Evolutionary conservation across 2,888 invertebrate species (phyloP), one percentile per base, ranked within the genome.

Genomic region (Drosophila neotestacea): DNA sequence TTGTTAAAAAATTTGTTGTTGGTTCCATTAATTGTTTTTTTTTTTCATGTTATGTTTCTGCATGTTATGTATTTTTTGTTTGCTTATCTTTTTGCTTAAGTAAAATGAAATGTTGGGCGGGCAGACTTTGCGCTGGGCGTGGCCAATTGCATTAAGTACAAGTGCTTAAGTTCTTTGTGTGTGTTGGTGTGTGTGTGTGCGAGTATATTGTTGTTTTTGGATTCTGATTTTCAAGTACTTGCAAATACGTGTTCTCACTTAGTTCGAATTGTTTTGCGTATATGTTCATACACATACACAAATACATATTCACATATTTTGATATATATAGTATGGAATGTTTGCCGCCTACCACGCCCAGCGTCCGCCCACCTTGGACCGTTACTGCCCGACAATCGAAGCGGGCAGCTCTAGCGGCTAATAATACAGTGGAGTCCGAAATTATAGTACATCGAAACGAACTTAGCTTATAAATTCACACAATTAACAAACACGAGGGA

Each of bases 71-170:
- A 6, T 56, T 34, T 22, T 38, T 38, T 22, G 54, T 30, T 60
- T 34, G 13, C 42, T 50, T 51, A 39, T 36, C 28, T 48, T 55
- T 70, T 68, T 58, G 68, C 73, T 85, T 89, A 79, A 89, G 82
- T 83, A 86, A 82, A 88, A 73, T 77, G 62, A 76, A 85, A 69
- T 69, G 75, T 61, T 48, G 83, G 70, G 77, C 70, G 88, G 70
- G 60, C 78, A 34, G 58, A 50, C 48, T 46, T 34, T 47, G 51
- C 59, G 67, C 62, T 77, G 88, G 83, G 87, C 88, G 83, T 88
- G 88, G 75, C 81, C 71, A 67, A 76, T 77, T 70, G 64, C 88
- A 65, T 85, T 89, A 85, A 85, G 85, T 89, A 85, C 89, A 87
- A 81, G 67, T 89, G 84, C 80, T 84, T 87, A 89, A 84, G 84